Evolutionary conservation across 2,888 invertebrate genomes (phyloP).

Genomic region (Lithophane ornitopus): DNA sequence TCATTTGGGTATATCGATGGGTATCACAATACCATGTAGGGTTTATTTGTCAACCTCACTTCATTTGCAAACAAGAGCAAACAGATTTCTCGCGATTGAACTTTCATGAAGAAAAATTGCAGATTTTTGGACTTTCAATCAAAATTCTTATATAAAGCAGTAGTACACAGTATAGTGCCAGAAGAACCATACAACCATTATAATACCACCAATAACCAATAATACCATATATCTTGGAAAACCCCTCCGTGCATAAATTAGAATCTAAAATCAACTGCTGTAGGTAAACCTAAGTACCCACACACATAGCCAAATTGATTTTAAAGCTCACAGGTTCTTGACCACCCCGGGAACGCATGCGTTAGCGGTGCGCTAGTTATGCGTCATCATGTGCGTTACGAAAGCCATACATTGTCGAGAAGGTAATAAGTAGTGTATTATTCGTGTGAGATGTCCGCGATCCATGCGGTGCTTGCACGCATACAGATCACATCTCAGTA

Average conservation of each 20-base stretch:
- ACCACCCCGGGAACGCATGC: conserved; percentile 64
- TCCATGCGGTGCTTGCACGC: conserved; percentile 69
- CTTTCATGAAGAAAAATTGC: neutral
- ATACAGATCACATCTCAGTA: conserved; percentile 70
- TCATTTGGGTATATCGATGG: conserved; percentile 11
- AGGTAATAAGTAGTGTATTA: conserved; percentile 72
- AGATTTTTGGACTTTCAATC: neutral
- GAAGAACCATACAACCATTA: too few species aligned
- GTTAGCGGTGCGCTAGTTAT: conserved; percentile 66
- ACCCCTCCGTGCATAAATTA: conserved; percentile 15
- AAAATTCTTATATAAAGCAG: neutral
- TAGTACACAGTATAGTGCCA: neutral
- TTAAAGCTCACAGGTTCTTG: conserved; percentile 50
- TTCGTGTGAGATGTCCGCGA: conserved; percentile 71
- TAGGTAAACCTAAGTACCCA: conserved; percentile 38
- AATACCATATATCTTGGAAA: neutral
- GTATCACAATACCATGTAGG: conserved; percentile 1
- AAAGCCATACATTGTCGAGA: conserved; percentile 68
- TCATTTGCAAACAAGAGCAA: neutral
- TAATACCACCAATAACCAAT: too few species aligned
- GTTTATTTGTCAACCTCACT: conserved; percentile 2
- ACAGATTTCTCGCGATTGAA: neutral
- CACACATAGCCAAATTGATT: conserved; percentile 59
- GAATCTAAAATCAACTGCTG: conserved; percentile 14
- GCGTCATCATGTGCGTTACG: conserved; percentile 73